Evolutionary conservation across 1,140 invertebrate genomes (phyloP).

Genomic region (Lepidurus arcticus): DNA sequence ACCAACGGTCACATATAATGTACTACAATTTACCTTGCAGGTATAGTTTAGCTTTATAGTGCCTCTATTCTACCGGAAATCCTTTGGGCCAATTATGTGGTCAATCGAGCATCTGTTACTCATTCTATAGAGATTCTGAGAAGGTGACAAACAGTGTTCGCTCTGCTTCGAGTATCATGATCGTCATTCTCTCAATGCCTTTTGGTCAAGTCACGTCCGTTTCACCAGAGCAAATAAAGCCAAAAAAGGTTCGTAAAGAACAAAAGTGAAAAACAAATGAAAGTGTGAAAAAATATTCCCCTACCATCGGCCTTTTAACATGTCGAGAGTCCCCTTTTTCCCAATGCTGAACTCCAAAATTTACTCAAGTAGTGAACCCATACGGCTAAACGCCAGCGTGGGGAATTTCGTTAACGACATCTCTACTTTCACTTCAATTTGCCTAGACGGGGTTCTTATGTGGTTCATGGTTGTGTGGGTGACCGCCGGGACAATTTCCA

Average conservation of each 20-base stretch:
- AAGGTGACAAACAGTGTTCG: background rate
- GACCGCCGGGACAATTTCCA: slow-evolving; percentile 30
- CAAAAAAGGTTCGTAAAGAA: background rate
- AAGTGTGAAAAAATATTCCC: background rate
- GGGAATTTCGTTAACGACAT: background rate
- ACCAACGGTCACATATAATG: background rate
- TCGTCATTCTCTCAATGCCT: background rate
- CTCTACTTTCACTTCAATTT: slow-evolving; percentile 12
- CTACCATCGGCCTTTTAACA: background rate
- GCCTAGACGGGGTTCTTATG: slow-evolving; percentile 33
- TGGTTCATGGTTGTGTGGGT: slow-evolving; percentile 30
- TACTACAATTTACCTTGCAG: no score
- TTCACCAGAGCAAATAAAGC: background rate
- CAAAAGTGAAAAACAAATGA: background rate
- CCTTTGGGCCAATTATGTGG: background rate
- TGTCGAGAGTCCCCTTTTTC: background rate
- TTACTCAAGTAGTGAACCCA: background rate
- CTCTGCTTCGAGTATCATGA: background rate
- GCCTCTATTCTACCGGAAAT: background rate
- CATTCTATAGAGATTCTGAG: background rate
- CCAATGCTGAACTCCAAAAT: background rate
- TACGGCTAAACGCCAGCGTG: background rate
- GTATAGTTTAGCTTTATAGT: background rate
- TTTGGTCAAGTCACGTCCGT: background rate
- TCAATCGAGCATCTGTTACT: background rate